Conservation (phyloP, 2,888 invertebrate genomes). For the Panorpa germanica region DNA sequence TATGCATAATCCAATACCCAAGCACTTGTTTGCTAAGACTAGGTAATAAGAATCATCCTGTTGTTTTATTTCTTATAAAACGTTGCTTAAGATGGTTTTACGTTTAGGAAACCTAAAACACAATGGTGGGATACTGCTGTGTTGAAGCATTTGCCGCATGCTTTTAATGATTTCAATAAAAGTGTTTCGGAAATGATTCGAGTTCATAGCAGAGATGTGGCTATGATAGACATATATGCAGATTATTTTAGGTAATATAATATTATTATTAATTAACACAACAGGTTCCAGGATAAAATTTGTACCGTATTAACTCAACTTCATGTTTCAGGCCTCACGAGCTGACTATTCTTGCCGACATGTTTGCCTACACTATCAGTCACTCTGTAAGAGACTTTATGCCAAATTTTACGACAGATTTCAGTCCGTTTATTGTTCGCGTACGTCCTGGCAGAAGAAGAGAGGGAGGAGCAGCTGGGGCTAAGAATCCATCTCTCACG, state of each 20-base stretch:
- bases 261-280: too few relatives aligned
- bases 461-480: constrained; percentile 43
- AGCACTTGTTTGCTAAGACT: constrained; percentile 18
- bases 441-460: constrained; percentile 60
- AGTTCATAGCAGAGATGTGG: constrained; percentile 43
- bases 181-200: constrained; percentile 35
- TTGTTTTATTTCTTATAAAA: too few relatives aligned
- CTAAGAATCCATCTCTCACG: constrained; percentile 68
- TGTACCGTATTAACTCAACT: too few relatives aligned
- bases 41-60: too few relatives aligned
- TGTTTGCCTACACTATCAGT: constrained; percentile 65
- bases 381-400: constrained; percentile 58
- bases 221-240: constrained; percentile 73
- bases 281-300: too few relatives aligned
- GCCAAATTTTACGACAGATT: constrained; percentile 70
- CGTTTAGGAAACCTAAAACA: constrained; percentile 40
- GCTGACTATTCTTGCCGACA: constrained; percentile 61
- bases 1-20: constrained; percentile 73
- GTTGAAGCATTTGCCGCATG: constrained; percentile 51
- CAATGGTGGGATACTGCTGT: constrained; percentile 80
- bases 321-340: constrained; percentile 81
- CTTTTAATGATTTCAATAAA: constrained; percentile 27
- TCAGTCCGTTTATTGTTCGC: constrained; percentile 86
- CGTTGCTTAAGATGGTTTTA: too few relatives aligned
- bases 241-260: constrained; percentile 83